phyloP scores from a whole-genome alignment of 2,888 invertebrate species.

The Dicyrtomina minuta region DNA sequence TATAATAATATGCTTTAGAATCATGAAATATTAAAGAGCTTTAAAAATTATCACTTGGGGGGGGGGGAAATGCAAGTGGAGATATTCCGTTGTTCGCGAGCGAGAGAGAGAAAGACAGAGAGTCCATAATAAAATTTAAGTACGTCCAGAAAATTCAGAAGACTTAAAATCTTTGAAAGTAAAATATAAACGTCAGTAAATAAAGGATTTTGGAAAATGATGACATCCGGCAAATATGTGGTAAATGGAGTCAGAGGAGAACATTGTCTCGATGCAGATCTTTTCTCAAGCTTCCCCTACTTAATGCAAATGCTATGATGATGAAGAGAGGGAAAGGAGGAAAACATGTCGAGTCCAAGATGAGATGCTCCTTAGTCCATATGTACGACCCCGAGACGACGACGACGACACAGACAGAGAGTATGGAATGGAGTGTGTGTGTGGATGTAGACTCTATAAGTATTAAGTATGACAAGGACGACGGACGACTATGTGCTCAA shows the following conservation, averaged over 20 bases:
- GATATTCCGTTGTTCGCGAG: background rate
- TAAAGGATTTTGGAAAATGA: constrained; percentile 45
- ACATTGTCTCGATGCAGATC: constrained; percentile 44
- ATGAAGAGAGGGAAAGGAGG: constrained; percentile 43
- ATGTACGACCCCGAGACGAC: no score
- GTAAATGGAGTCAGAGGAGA: constrained; percentile 45
- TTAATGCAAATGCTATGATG: constrained; percentile 53
- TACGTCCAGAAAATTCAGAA: constrained; percentile 8
- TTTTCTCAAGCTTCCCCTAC: constrained; percentile 45
- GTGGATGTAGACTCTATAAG: no score
- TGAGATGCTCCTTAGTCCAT: no score
- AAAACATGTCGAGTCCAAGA: constrained; percentile 7
- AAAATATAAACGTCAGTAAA: constrained; percentile 34
- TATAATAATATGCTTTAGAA: background rate
- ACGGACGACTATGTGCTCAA: no score
- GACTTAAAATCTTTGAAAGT: constrained; percentile 16
- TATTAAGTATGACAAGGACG: no score
- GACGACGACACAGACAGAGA: no score
- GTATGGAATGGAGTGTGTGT: no score
- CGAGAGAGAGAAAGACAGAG: constrained; percentile 12
- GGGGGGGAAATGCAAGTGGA: background rate
- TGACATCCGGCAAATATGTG: constrained; percentile 52
- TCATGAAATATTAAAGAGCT: no score
- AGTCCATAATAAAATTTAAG: constrained; percentile 24
- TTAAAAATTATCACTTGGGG: no score